Percentiles rank a stretch among this genome's conserved stretches.
Conservation (phyloP, 2,113 vertebrate species). For the Microcebus griseorufus region DNA sequence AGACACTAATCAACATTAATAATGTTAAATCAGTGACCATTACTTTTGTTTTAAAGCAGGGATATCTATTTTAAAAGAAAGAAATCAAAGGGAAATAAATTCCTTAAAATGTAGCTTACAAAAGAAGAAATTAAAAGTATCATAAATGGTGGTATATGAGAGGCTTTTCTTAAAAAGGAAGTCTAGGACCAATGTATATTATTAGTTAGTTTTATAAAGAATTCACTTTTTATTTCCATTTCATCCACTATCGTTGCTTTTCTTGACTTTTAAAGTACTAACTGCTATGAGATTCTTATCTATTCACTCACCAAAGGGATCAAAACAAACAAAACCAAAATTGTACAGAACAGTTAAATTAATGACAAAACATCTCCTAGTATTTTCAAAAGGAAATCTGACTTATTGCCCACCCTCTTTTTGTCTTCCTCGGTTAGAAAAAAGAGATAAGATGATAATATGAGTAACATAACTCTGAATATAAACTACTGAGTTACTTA, state of each 20-base stretch:
- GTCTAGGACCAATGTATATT: neutral
- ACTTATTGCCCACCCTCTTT: neutral
- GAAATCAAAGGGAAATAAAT: neutral
- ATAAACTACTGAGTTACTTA: neutral
- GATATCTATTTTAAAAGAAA: constrained; percentile 16
- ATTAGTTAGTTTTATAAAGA: neutral
- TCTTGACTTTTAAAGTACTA: neutral
- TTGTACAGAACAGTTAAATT: neutral
- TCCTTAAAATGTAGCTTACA: neutral
- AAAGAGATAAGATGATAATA: neutral
- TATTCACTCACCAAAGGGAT: neutral
- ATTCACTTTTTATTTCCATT: neutral
- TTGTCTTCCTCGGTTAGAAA: neutral
- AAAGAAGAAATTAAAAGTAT: neutral
- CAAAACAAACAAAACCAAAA: constrained; percentile 30
- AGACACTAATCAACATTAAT: neutral
- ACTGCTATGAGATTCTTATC: neutral
- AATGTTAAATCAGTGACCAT: neutral
- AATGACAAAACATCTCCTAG: neutral
- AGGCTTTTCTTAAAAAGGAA: neutral
- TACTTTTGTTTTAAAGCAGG: constrained; percentile 1
- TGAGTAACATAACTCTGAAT: neutral
- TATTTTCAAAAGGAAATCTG: neutral
- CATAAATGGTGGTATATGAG: neutral
- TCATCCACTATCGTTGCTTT: neutral